Conservation (phyloP, 1,140 invertebrate genomes). For the Zaprionus ornatus region DNA sequence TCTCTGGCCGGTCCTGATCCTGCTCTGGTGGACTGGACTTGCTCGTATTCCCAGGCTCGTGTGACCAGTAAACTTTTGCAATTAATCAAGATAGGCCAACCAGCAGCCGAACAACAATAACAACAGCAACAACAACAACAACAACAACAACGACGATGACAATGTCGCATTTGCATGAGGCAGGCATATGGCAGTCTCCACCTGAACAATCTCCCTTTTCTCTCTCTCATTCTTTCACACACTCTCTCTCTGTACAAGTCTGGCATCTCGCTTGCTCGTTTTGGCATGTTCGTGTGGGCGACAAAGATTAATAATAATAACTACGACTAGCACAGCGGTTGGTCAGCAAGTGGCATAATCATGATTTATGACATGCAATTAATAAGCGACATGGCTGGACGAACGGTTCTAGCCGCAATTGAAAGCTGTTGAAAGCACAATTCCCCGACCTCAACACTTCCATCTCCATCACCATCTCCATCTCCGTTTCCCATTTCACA, state of each 20-base stretch:
- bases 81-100: slow-evolving; percentile 78
- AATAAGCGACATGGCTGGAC: slow-evolving; percentile 68
- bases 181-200: slow-evolving; percentile 60
- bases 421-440: slow-evolving; percentile 68
- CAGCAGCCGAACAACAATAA: slow-evolving; percentile 27
- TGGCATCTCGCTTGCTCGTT: neutral
- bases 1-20: slow-evolving; percentile 10
- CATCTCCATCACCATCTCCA: neutral
- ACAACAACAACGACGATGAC: slow-evolving; percentile 33
- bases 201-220: slow-evolving; percentile 10
- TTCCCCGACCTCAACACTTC: neutral
- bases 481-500: neutral
- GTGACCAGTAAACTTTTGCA: slow-evolving; percentile 78
- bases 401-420: slow-evolving; percentile 59
- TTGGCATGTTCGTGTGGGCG: slow-evolving; percentile 57
- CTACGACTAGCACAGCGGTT: slow-evolving; percentile 77
- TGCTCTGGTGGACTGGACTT: neutral
- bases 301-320: slow-evolving; percentile 83
- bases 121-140: slow-evolving; percentile 47
- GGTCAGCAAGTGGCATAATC: slow-evolving; percentile 80
- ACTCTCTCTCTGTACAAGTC: slow-evolving; percentile 9
- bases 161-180: slow-evolving; percentile 66
- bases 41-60: slow-evolving; percentile 45
- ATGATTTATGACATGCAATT: slow-evolving; percentile 82
- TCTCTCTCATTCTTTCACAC: neutral